Evolutionary conservation across 2,797 vertebrate genomes (phyloP), one percentile per base, ranked within the genome.

Genomic region (Melanotaenia maccullochi): DNA sequence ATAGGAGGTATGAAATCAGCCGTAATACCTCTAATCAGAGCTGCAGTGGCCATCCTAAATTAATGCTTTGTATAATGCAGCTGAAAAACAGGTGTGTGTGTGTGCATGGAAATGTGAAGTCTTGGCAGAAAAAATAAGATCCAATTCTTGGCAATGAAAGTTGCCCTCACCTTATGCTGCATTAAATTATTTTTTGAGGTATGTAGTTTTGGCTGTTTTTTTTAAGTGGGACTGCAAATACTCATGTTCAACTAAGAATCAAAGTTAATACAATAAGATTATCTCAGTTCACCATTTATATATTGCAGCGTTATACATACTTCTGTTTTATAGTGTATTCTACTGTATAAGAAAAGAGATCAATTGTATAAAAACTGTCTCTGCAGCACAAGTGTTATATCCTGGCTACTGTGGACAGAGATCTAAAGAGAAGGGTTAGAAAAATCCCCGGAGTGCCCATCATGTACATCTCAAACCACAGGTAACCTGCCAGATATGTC

Each of bases 391-490:
- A 99, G 82, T 99, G 98, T 93, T 99, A 99, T 79, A 99, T 99
- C 75, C 94, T 99, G 89, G 98, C 98, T 40, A 99, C 98, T 6
- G 97, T 99, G 90, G 98, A 99, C 92, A 94, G 96, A 85, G 98
- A 99, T 84, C 94, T 99, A 14, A 99, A 99, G 87, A 90, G 98
- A 60, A 95, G 98, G 86, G 93, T 99, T 73, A 93, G 97, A 44
- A 99, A 99, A 90, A 98, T 99, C 66, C 98, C 98, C 1, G 98
- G 98, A 65, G 97, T 99, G 16, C 98, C 98, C 30, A 99, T 99
- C 87, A 99, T 99, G 98, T 99, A 99, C 86, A 97, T 99, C 92
- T 99, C 97, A 75, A 97, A 97, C 88, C 97, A 99, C 88, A 97
- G 97, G 98, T 99, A 89, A 76, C 40, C 3, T 40, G 59, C 1